phyloP scores from a whole-genome alignment of 2,888 invertebrate species.

The Brachypterus glaber region DNA sequence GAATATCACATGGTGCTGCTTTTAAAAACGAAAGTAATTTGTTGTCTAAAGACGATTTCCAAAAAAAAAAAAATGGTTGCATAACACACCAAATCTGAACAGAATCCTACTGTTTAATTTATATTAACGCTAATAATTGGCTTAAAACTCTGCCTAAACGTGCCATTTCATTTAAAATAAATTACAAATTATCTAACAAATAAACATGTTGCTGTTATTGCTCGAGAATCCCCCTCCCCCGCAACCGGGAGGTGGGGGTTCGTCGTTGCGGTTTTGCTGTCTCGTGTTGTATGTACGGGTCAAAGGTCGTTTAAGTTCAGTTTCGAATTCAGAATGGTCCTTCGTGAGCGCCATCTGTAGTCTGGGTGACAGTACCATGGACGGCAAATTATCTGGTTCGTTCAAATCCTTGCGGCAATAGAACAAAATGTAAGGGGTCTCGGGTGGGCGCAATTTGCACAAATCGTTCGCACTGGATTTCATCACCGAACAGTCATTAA shows the following conservation, averaged over 20 bases:
- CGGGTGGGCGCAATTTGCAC: conserved; percentile 54
- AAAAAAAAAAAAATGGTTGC: no score
- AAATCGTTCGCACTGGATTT: conserved; percentile 51
- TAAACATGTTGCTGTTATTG: conserved; percentile 35
- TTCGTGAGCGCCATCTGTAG: conserved; percentile 31
- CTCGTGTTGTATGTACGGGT: conserved; percentile 27
- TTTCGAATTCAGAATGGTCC: conserved; percentile 33
- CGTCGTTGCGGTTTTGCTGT: conserved; percentile 42
- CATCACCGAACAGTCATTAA: conserved; percentile 69
- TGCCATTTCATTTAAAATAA: no score
- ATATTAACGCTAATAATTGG: no score
- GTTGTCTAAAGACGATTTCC: no score
- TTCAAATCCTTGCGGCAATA: conserved; percentile 46
- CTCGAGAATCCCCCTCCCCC: conserved; percentile 39
- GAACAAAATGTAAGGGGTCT: conserved; percentile 77
- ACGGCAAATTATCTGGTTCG: conserved; percentile 31
- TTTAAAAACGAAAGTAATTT: no score
- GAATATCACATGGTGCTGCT: no score
- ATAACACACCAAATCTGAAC: no score
- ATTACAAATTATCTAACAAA: conserved; percentile 31
- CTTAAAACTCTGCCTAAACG: no score
- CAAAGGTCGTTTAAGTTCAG: conserved; percentile 26
- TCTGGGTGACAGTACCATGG: conserved; percentile 27
- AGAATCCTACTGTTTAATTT: no score
- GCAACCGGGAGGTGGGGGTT: conserved; percentile 46